Conservation (phyloP, 2,113 vertebrate genomes). For the Rousettus leschenaultii region DNA sequence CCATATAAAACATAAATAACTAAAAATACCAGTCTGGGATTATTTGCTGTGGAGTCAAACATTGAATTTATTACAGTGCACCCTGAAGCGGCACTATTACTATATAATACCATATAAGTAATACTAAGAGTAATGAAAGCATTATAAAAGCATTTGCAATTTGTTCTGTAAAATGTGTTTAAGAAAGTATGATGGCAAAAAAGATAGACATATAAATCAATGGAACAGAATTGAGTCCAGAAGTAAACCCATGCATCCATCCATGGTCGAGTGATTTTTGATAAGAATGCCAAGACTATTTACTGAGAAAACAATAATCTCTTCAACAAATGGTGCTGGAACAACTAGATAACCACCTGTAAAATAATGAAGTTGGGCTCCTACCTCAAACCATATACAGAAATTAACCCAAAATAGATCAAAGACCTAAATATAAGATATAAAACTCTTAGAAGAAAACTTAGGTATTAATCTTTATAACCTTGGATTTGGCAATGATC, state of each 20-base stretch:
- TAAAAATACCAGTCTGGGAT: not conserved
- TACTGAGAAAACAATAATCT: not conserved
- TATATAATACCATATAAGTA: not conserved
- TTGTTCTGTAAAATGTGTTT: not conserved
- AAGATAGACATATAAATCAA: not conserved
- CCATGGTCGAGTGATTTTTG: not conserved
- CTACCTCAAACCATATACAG: not conserved
- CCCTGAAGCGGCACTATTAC: not conserved
- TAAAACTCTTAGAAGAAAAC: not conserved
- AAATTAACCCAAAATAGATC: not conserved
- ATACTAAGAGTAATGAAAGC: not conserved
- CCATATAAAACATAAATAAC: not conserved
- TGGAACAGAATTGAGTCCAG: not conserved
- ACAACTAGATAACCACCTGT: not conserved
- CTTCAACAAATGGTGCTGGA: not conserved
- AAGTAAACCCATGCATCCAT: not conserved
- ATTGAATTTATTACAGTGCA: not conserved
- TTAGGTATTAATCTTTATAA: not conserved
- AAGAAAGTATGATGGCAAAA: not conserved
- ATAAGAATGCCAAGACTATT: not conserved
- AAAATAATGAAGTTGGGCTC: not conserved
- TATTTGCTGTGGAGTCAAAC: not conserved
- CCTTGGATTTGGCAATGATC: not conserved
- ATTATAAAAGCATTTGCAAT: not conserved
- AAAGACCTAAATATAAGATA: not conserved